phyloP scores from a whole-genome alignment of 2,797 vertebrate species.

The Urophycis tenuis region DNA sequence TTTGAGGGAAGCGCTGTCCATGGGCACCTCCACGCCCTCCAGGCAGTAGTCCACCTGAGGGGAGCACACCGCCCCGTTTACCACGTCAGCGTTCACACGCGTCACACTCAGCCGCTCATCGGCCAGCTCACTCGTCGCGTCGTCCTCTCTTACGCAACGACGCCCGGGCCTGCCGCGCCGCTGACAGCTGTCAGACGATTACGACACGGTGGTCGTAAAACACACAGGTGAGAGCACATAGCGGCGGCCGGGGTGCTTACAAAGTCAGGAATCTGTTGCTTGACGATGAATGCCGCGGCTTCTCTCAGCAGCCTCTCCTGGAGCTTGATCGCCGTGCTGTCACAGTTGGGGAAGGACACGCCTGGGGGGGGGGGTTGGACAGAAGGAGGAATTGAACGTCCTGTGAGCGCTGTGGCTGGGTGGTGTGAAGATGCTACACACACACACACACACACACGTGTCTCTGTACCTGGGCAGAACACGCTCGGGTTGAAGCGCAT shows the following conservation, averaged over 20 bases:
- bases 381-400: not conserved
- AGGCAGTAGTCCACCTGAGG: constrained; percentile 68
- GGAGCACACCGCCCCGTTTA: constrained; percentile 10
- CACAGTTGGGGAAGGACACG: constrained; percentile 63
- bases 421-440: too few relatives aligned
- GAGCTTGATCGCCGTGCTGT: constrained; percentile 51
- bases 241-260: constrained; percentile 55
- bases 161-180: too few relatives aligned
- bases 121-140: too few relatives aligned
- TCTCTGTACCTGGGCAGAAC: constrained; percentile 67
- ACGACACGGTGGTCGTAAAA: too few relatives aligned
- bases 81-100: not conserved
- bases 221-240: too few relatives aligned
- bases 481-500: constrained; percentile 76
- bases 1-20: constrained; percentile 74
- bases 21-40: constrained; percentile 60
- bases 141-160: too few relatives aligned
- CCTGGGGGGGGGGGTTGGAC: constrained; percentile 58
- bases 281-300: constrained; percentile 70
- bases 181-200: too few relatives aligned
- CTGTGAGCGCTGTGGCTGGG: too few relatives aligned
- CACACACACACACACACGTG: too few relatives aligned
- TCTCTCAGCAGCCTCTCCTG: constrained; percentile 73
- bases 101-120: too few relatives aligned
- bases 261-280: constrained; percentile 74